Evolutionary conservation across 2,888 invertebrate genomes (phyloP).

Genomic region (Pogonocherus hispidulus): DNA sequence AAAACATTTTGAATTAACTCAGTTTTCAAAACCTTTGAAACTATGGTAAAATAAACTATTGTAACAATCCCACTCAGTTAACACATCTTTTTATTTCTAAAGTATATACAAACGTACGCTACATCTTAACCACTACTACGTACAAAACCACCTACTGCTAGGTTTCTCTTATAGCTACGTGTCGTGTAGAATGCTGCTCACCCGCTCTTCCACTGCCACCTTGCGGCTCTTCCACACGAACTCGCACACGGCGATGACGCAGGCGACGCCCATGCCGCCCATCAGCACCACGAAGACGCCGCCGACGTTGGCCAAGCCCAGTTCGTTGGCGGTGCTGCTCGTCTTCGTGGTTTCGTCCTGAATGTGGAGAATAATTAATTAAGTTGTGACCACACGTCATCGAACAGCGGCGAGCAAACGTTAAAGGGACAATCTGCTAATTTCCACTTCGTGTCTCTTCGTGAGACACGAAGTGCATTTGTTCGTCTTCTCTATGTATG

Average conservation of each 20-base stretch:
- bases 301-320: constrained; percentile 95
- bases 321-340: constrained; percentile 88
- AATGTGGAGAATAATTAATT: constrained; percentile 43
- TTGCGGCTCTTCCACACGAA: constrained; percentile 96
- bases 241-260: constrained; percentile 94
- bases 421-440: too few relatives aligned
- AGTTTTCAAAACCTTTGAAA: too few relatives aligned
- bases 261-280: constrained; percentile 92
- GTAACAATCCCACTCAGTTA: constrained; percentile 10
- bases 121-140: constrained; percentile 3
- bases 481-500: too few relatives aligned
- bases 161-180: constrained; percentile 67
- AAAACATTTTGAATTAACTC: too few relatives aligned
- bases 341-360: constrained; percentile 89
- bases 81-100: constrained; percentile 30
- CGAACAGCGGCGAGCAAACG: too few relatives aligned
- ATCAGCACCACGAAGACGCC: constrained; percentile 97
- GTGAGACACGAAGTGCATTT: too few relatives aligned
- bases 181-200: constrained; percentile 74
- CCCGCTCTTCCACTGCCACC: constrained; percentile 91
- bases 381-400: too few relatives aligned
- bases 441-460: too few relatives aligned
- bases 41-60: too few relatives aligned
- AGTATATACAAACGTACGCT: constrained; percentile 16
- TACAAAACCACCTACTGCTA: constrained; percentile 46